phyloP scores from a whole-genome alignment of 1,140 invertebrate species.

The Pseudomyrmex dendroicus region DNA sequence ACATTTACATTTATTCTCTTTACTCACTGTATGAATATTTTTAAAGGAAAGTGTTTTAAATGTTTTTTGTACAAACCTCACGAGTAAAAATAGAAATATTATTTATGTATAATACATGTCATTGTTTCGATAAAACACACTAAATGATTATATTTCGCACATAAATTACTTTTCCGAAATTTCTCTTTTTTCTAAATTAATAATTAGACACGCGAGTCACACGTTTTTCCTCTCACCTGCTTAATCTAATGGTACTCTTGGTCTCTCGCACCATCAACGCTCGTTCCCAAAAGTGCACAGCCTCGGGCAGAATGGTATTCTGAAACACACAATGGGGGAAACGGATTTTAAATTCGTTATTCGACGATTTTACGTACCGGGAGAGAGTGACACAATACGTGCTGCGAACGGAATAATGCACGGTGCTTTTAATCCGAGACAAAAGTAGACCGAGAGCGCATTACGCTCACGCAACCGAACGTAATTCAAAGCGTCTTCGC shows the following conservation, averaged over 20 bases:
- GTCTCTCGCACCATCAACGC: conserved; percentile 95
- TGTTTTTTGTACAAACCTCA: too few relatives aligned
- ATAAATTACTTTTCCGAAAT: neutral
- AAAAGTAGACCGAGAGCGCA: neutral
- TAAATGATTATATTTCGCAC: too few relatives aligned
- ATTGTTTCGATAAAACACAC: too few relatives aligned
- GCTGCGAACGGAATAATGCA: neutral
- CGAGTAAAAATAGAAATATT: neutral
- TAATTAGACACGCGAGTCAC: conserved; percentile 9
- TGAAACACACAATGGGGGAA: conserved; percentile 84
- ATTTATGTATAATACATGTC: neutral
- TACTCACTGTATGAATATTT: neutral
- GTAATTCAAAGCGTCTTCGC: conserved; percentile 23
- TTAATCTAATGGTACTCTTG: conserved; percentile 93
- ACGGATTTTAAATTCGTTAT: conserved; percentile 9
- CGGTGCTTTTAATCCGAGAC: neutral
- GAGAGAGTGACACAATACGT: neutral
- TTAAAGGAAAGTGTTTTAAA: too few relatives aligned
- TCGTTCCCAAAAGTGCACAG: conserved; percentile 96
- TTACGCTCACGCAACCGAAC: neutral
- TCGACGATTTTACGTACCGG: neutral
- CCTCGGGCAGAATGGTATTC: conserved; percentile 95
- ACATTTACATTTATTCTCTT: neutral
- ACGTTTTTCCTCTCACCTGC: conserved; percentile 88
- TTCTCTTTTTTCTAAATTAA: neutral